Percentiles rank a stretch among this genome's conserved stretches.
phyloP scores from a whole-genome alignment of 2,113 vertebrate genomes.

The Oostethus manadensis region DNA sequence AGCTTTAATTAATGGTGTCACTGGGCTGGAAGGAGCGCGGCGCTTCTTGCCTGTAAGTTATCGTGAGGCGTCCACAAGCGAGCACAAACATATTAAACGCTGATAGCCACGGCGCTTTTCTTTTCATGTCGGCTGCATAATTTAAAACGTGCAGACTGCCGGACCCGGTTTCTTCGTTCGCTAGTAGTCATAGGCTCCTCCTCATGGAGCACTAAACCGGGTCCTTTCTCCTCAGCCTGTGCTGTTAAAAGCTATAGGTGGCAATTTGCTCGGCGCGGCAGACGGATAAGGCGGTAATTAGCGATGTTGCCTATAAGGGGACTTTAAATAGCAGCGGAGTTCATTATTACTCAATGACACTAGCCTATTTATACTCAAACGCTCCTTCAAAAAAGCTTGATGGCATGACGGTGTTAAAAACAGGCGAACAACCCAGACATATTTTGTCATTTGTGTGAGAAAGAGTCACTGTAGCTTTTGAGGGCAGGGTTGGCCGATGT shows the following conservation, averaged over 20 bases:
- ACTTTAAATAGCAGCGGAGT: conserved; percentile 42
- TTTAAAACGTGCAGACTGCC: conserved; percentile 36
- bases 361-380: conserved; percentile 36
- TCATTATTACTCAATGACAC: conserved; percentile 30
- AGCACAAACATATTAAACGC: conserved; percentile 38
- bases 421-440: no score
- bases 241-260: conserved; percentile 34
- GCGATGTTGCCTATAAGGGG: conserved; percentile 23
- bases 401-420: neutral
- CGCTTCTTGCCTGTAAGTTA: conserved; percentile 43
- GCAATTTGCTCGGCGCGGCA: conserved; percentile 35
- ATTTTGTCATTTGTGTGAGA: no score
- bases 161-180: conserved; percentile 21
- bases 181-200: conserved; percentile 4
- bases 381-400: neutral
- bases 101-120: conserved; percentile 39
- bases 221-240: conserved; percentile 13
- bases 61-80: conserved; percentile 31
- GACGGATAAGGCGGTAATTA: conserved; percentile 46
- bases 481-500: no score
- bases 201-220: neutral
- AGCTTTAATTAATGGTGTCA: conserved; percentile 64
- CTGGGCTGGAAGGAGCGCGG: conserved; percentile 44
- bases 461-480: no score
- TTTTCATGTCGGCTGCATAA: conserved; percentile 46